Percentiles rank a stretch among this genome's conserved stretches.
phyloP scores from a whole-genome alignment of 2,797 vertebrate genomes.

The Oreochromis grahami region DNA sequence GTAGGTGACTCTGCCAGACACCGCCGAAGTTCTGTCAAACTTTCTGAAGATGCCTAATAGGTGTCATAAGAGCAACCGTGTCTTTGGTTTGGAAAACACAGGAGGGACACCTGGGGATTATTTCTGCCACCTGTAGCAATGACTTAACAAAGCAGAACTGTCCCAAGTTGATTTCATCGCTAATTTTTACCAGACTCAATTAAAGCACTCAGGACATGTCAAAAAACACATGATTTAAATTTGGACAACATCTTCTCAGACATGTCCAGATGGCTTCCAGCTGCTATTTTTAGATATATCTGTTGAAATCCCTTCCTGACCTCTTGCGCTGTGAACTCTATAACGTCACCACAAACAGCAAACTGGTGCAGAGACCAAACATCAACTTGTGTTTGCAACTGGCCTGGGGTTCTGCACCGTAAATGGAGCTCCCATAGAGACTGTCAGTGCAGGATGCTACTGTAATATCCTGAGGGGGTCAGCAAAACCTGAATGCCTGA shows the following conservation, averaged over 20 bases:
- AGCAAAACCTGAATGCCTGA: background rate
- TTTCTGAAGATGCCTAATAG: background rate
- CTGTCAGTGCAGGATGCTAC: background rate
- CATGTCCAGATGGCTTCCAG: background rate
- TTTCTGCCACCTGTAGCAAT: background rate
- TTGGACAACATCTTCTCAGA: background rate
- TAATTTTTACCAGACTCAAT: background rate
- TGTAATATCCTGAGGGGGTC: background rate
- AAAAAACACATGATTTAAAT: background rate
- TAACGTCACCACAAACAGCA: background rate
- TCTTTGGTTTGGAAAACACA: background rate
- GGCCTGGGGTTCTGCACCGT: accelerated
- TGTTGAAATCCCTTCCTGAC: background rate
- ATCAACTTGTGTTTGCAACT: background rate
- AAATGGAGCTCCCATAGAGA: background rate
- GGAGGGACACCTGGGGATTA: background rate
- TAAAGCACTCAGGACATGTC: background rate
- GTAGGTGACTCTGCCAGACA: background rate
- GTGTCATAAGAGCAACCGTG: background rate
- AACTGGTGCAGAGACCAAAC: background rate
- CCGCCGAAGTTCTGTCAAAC: accelerated
- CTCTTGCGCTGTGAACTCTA: background rate
- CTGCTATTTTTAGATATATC: background rate
- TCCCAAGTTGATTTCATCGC: background rate
- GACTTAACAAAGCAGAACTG: background rate